Evolutionary conservation across 2,113 vertebrate species (phyloP).

Genomic region (Silurus glanis): DNA sequence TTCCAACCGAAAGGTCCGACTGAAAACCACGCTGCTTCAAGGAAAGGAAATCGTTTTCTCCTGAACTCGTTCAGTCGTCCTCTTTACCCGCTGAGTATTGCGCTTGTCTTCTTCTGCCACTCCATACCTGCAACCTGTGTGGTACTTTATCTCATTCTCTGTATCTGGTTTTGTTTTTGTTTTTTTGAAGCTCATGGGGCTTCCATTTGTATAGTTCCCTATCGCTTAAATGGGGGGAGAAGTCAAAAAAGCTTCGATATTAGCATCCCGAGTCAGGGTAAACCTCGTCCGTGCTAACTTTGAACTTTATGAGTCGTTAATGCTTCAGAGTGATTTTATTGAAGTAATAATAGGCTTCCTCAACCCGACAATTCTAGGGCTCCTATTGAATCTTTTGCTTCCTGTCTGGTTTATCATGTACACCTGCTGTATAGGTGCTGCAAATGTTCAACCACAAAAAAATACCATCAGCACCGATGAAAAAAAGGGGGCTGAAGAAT

Average conservation of each 20-base stretch:
- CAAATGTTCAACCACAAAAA: not conserved
- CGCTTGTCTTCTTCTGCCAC: constrained; percentile 5
- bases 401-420: constrained; percentile 1
- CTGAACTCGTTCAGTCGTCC: not conserved
- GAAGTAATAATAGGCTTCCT: not conserved
- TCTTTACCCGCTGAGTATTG: constrained; percentile 24
- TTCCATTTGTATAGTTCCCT: constrained; percentile 2
- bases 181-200: not conserved
- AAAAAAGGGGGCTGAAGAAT: not conserved
- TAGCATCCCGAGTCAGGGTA: not conserved
- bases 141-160: constrained; percentile 24
- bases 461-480: not conserved
- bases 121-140: constrained; percentile 4
- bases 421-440: not conserved
- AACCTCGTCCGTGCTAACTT: not conserved
- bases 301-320: not conserved
- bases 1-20: not conserved
- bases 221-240: constrained; percentile 17
- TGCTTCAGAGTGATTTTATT: not conserved
- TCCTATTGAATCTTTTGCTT: constrained; percentile 12
- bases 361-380: constrained; percentile 13
- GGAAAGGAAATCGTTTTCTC: constrained; percentile 30
- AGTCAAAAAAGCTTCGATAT: not conserved
- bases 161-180: not conserved
- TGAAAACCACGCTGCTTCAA: constrained; percentile 30